A percentile compares a stretch with the other conserved stretches of the same genome.
Evolutionary conservation across 2,113 vertebrate genomes (phyloP).

Genomic region (Gobius niger): DNA sequence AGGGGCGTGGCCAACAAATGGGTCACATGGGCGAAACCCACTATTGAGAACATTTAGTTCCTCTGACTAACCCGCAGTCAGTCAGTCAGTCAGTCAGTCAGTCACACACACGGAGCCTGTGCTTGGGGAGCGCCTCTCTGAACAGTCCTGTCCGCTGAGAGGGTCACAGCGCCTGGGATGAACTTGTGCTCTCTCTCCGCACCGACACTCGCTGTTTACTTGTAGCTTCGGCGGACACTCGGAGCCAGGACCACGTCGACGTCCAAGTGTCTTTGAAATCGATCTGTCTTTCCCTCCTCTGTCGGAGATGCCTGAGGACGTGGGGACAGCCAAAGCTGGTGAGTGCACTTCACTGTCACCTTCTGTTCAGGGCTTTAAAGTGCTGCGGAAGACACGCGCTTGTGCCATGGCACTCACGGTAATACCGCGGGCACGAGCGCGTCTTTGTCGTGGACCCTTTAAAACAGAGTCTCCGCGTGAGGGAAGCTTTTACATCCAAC

Average conservation of each 20-base stretch:
- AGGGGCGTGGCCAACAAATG: constrained; percentile 62
- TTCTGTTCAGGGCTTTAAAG: no score
- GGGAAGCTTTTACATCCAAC: no score
- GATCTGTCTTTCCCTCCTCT: neutral
- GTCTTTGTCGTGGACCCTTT: no score
- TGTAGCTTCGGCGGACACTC: neutral
- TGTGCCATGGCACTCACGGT: no score
- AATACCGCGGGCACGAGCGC: no score
- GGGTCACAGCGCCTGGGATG: neutral
- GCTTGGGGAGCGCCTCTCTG: no score
- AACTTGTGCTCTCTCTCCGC: neutral
- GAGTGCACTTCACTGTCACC: constrained; percentile 15
- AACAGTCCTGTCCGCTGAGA: no score
- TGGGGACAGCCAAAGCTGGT: constrained; percentile 75
- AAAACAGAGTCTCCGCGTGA: no score
- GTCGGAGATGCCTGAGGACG: constrained; percentile 61
- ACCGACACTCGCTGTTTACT: neutral
- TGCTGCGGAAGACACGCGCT: no score
- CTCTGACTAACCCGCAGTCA: constrained; percentile 37
- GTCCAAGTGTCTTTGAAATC: neutral
- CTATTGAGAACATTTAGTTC: constrained; percentile 75
- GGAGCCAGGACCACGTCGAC: neutral
- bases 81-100: constrained; percentile 2
- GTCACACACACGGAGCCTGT: no score
- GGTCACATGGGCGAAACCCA: constrained; percentile 66